Evolutionary conservation across 2,113 vertebrate genomes (phyloP).

Genomic region (Dromiciops gliroides): DNA sequence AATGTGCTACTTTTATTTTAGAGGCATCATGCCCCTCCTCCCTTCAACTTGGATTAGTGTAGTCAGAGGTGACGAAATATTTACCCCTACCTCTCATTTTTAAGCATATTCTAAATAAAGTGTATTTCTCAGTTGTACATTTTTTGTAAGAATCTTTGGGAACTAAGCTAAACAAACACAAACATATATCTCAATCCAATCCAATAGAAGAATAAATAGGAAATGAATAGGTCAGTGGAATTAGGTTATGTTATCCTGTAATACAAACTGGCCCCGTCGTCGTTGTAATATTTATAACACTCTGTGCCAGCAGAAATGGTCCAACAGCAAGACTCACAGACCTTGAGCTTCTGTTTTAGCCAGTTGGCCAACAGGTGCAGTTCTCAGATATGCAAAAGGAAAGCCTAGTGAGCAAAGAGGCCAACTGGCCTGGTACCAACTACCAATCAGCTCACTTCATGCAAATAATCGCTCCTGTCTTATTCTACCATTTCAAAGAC

Average conservation of each 20-base stretch:
- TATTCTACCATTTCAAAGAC: not conserved
- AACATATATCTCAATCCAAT: conserved; percentile 25
- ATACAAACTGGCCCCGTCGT: conserved; percentile 48
- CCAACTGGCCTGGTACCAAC: conserved; percentile 23
- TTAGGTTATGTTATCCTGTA: conserved; percentile 64
- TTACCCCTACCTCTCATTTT: conserved; percentile 12
- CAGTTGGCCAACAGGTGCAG: conserved; percentile 64
- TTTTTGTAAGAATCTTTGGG: conserved; percentile 16
- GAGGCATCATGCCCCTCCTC: not conserved
- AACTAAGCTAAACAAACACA: not conserved
- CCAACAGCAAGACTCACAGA: conserved; percentile 44
- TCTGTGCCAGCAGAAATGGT: conserved; percentile 55
- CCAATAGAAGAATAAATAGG: conserved; percentile 69
- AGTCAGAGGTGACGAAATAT: not conserved
- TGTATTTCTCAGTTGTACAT: conserved; percentile 20
- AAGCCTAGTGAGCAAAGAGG: conserved; percentile 39
- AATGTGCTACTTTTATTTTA: conserved; percentile 14
- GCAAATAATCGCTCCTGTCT: conserved; percentile 40
- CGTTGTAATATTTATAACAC: conserved; percentile 73
- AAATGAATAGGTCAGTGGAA: conserved; percentile 67
- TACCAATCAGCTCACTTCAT: not conserved
- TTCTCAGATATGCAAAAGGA: conserved; percentile 28
- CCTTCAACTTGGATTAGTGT: not conserved
- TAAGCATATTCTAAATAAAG: not conserved
- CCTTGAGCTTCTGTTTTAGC: conserved; percentile 38